These are phyloP conservation scores for Drosophila setosimentum DNA, from an alignment of 2,888 invertebrate species.

Conservation along the genomic window DNA sequence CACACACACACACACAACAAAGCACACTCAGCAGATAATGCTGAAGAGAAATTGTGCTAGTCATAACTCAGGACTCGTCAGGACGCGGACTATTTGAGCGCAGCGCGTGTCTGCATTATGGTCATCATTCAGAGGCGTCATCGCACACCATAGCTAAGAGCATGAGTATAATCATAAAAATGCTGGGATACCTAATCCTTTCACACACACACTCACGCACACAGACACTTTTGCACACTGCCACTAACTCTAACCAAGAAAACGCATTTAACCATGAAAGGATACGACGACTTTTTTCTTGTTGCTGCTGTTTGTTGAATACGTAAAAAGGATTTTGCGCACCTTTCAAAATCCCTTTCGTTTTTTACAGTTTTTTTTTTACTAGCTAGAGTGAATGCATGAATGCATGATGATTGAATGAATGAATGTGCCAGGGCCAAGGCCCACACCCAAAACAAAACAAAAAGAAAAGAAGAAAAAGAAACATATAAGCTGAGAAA, in stretches of 20 bases:
- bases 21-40: conserved; percentile 56
- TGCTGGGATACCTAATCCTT: conserved; percentile 65
- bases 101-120: conserved; percentile 62
- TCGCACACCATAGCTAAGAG: conserved; percentile 32
- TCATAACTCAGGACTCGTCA: conserved; percentile 68
- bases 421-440: conserved; percentile 56
- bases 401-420: conserved; percentile 74
- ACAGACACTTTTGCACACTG: conserved; percentile 35
- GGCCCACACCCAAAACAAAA: conserved; percentile 22
- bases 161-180: conserved; percentile 59
- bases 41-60: conserved; percentile 68
- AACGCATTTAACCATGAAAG: conserved; percentile 76
- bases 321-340: conserved; percentile 74
- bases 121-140: conserved; percentile 66
- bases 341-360: conserved; percentile 69
- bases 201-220: conserved; percentile 49
- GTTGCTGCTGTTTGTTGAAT: conserved; percentile 49
- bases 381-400: conserved; percentile 61
- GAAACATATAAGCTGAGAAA: conserved; percentile 6
- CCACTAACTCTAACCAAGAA: conserved; percentile 64
- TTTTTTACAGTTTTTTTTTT: conserved; percentile 53
- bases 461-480: neutral
- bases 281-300: conserved; percentile 57
- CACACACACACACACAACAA: conserved; percentile 8
- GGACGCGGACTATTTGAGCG: conserved; percentile 43